phyloP scores from a whole-genome alignment of 2,113 vertebrate genomes.

The Sylvia atricapilla region DNA sequence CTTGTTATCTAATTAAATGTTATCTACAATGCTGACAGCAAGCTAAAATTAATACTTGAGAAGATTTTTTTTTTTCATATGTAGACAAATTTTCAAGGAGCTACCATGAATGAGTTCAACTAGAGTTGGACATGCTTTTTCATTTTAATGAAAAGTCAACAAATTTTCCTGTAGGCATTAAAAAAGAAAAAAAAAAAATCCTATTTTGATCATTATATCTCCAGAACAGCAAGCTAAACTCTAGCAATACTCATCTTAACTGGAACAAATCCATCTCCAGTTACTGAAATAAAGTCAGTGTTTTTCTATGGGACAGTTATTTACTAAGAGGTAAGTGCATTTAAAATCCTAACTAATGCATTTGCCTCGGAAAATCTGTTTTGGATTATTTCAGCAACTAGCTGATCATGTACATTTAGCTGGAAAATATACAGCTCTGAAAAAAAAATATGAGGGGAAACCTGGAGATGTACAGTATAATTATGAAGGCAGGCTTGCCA shows the following conservation, averaged over 20 bases:
- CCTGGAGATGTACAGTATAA: conserved; percentile 26
- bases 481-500: conserved; percentile 27
- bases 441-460: not conserved
- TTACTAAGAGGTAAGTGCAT: not conserved
- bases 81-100: not conserved
- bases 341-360: not conserved
- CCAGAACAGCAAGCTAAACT: not conserved
- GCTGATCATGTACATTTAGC: not conserved
- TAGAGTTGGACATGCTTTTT: not conserved
- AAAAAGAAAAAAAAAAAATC: not conserved
- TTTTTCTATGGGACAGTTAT: not conserved
- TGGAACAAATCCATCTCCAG: not conserved
- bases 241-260: not conserved
- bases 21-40: not conserved
- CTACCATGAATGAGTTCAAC: not conserved
- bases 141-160: not conserved
- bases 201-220: not conserved
- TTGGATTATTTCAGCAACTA: conserved; percentile 1
- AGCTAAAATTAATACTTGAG: not conserved
- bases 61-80: not conserved
- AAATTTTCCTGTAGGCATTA: not conserved
- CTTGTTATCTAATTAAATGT: not conserved
- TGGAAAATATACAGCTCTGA: not conserved
- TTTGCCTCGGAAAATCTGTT: not conserved
- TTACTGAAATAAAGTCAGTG: not conserved